Evolutionary conservation across 2,797 vertebrate species (phyloP), one percentile per base, ranked within the genome.

Genomic region (Protosalanx chinensis): DNA sequence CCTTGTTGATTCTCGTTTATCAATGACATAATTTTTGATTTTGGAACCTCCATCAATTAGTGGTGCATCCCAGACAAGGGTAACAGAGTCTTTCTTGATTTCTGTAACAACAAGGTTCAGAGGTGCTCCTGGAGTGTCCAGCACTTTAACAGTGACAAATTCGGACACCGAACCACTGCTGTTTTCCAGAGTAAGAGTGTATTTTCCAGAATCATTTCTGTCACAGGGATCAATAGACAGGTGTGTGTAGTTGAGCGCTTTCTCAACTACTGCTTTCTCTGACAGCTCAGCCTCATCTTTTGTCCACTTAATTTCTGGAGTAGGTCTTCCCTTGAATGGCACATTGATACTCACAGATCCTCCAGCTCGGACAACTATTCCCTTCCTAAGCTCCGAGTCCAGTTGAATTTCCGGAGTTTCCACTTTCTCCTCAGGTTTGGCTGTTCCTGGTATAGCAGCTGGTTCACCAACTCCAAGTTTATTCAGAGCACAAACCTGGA

Each of bases 1-100:
- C 85, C 96, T 94, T 72, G 94, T 99, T 72, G 98, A 98, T 88
- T 99, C 98, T 53, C 97, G 96, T 82, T 99, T 99, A 81, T 99
- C 98, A 82, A 99, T 94, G 6, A 99, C 91, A 72, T 97, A 99
- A 83, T 99, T 96, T 86, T 97, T 99, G 67, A 99, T 87, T 85
- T 98, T 99, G 79, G 95, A 93, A 56, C 97, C 98, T 75, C 97
- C 98, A 86, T 99, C 97, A 68, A 94, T 94, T 66, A 95, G 74
- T 20, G 98, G 98, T 8, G 95, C 92, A 74, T 98, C 96, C 98
- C 98, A 99, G 33, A 88, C 90, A 64, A 99, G 91, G 70, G 92
- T 90, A 37, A 94, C 88, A 82, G 91, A 96, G 81, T 99, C 94
- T 85, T 93, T 99, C 87, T 89, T 98, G 73, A 99, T 81, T 63